Evolutionary conservation across 2,888 invertebrate species (phyloP).

Genomic region (Drosophila neonasuta): DNA sequence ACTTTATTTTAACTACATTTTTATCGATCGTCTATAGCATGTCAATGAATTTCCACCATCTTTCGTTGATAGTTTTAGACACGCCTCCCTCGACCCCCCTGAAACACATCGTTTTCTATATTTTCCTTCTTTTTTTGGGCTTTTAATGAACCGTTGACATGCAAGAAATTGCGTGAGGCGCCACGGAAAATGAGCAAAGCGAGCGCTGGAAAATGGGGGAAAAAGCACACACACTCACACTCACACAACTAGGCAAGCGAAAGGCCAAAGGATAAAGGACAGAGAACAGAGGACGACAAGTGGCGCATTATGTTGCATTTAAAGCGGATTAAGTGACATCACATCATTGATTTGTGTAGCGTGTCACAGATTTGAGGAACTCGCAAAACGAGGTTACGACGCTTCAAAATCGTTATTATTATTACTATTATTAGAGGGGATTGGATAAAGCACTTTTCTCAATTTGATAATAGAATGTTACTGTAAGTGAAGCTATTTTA

Average conservation of each 20-base stretch:
- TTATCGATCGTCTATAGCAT: slow-evolving; percentile 63
- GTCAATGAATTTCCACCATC: slow-evolving; percentile 52
- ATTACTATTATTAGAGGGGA: background rate
- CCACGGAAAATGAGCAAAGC: slow-evolving; percentile 41
- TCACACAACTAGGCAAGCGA: slow-evolving; percentile 7
- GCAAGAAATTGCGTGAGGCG: slow-evolving; percentile 67
- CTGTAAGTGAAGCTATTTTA: background rate
- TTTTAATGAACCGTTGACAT: slow-evolving; percentile 70
- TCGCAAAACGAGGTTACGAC: slow-evolving; percentile 40
- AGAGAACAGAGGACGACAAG: slow-evolving; percentile 42
- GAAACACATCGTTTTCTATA: background rate
- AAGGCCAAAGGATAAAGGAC: slow-evolving; percentile 1
- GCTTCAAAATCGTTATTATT: slow-evolving; percentile 3
- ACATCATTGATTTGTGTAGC: slow-evolving; percentile 67
- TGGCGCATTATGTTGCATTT: slow-evolving; percentile 63
- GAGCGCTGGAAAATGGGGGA: background rate
- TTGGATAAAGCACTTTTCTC: background rate
- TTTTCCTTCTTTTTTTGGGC: slow-evolving; percentile 31
- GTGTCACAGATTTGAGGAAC: slow-evolving; percentile 46
- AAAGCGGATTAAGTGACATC: slow-evolving; percentile 71
- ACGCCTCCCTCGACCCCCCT: slow-evolving; percentile 6
- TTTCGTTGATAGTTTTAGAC: slow-evolving; percentile 42
- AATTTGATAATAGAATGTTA: background rate
- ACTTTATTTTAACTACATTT: slow-evolving; percentile 69
- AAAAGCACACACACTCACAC: slow-evolving; percentile 4